Evolutionary conservation across 2,797 vertebrate species (phyloP).

Genomic region (Centropyge bicolor): DNA sequence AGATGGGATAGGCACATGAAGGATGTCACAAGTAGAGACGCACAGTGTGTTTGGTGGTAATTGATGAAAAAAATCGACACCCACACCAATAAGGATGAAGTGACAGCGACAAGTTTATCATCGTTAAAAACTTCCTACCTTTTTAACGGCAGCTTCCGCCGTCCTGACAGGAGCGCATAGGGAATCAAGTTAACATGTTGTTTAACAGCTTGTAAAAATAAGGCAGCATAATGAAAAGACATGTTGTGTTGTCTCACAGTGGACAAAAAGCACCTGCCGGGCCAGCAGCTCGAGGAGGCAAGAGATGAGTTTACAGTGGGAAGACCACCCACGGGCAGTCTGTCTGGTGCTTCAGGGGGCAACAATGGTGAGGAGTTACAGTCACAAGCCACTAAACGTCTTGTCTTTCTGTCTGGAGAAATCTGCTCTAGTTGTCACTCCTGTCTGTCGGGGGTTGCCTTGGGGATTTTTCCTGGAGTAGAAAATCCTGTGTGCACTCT

Average conservation of each 20-base stretch:
- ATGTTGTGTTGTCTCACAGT: constrained; percentile 43
- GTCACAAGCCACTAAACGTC: constrained; percentile 44
- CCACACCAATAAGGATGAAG: constrained; percentile 48
- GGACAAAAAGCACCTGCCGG: constrained; percentile 56
- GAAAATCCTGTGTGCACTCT: neutral
- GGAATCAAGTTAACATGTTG: constrained; percentile 73
- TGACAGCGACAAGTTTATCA: constrained; percentile 58
- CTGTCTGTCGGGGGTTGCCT: constrained; percentile 29
- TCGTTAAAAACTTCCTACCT: constrained; percentile 76
- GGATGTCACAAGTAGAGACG: constrained; percentile 21
- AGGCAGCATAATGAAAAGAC: constrained; percentile 44
- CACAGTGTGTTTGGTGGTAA: neutral
- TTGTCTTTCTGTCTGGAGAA: constrained; percentile 40
- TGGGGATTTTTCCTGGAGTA: constrained; percentile 18
- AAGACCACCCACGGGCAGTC: constrained; percentile 69
- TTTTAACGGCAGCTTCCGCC: constrained; percentile 57
- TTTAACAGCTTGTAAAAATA: constrained; percentile 72
- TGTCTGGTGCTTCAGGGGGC: constrained; percentile 53
- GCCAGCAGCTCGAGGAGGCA: constrained; percentile 21
- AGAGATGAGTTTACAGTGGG: constrained; percentile 50
- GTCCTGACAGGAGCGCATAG: constrained; percentile 71
- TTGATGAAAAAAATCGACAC: constrained; percentile 15
- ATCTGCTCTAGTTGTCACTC: constrained; percentile 23
- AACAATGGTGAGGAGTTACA: constrained; percentile 59
- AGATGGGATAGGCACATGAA: constrained; percentile 19